These are phyloP conservation scores for Urosaurus nigricauda DNA, from an alignment of 2,797 vertebrate species.

Conservation along the genomic window DNA sequence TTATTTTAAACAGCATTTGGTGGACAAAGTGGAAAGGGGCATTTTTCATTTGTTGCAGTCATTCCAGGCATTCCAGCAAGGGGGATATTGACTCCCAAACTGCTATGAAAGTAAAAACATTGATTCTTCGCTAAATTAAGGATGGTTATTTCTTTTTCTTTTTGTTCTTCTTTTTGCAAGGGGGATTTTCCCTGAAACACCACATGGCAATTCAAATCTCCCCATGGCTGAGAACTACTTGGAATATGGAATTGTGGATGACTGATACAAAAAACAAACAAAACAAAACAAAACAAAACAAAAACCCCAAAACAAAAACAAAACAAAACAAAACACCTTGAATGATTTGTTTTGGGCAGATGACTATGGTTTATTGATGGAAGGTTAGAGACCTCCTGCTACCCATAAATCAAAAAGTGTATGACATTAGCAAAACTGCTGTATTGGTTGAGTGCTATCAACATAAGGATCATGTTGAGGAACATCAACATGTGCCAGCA, in stretches of 20 bases:
- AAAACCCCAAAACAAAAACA: too few relatives aligned
- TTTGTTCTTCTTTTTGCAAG: rapidly evolving
- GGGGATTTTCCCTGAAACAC: neutral
- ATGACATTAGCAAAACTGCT: neutral
- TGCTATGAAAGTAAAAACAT: neutral
- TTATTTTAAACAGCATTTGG: neutral
- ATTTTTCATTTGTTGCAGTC: neutral
- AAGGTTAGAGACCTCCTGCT: neutral
- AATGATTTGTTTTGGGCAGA: too few relatives aligned
- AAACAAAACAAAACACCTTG: too few relatives aligned
- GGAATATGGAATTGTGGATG: neutral
- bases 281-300: too few relatives aligned
- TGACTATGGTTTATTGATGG: neutral
- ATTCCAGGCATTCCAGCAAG: neutral
- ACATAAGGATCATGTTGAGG: neutral
- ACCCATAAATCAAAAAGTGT: neutral
- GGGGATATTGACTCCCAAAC: neutral
- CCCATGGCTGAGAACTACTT: neutral
- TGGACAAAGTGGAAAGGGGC: too few relatives aligned
- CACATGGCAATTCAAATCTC: neutral
- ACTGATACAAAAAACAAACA: neutral
- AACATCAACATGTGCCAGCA: too few relatives aligned
- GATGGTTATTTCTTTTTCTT: too few relatives aligned
- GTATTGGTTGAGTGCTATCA: neutral
- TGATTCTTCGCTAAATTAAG: neutral